A percentile compares a stretch with the other conserved stretches of the same genome.
phyloP scores from a whole-genome alignment of 2,113 vertebrate species.

The Arizona elegans region DNA sequence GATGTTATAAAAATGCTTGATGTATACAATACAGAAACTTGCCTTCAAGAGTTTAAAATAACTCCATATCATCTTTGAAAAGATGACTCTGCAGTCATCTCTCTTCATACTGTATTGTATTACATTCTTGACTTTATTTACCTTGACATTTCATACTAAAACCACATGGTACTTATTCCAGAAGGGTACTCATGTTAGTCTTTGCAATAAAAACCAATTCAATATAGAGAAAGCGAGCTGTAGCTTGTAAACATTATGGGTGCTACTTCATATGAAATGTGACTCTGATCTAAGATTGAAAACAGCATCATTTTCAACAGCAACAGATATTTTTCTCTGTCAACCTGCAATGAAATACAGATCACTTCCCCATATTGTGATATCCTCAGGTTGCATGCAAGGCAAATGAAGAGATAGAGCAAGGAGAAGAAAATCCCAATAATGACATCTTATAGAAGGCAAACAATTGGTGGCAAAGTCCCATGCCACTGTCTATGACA shows the following conservation, averaged over 20 bases:
- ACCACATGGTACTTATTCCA: background rate
- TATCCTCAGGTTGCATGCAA: background rate
- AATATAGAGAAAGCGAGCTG: background rate
- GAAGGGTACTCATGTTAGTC: background rate
- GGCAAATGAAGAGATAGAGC: background rate
- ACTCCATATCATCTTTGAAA: constrained; percentile 10
- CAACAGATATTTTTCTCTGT: background rate
- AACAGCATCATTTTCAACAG: background rate
- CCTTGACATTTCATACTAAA: background rate
- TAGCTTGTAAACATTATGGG: background rate
- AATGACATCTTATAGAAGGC: background rate
- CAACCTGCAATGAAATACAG: background rate
- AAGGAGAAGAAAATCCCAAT: background rate
- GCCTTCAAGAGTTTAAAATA: background rate
- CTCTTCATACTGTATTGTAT: background rate
- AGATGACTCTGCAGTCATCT: background rate
- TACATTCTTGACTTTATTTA: background rate
- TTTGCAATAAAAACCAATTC: background rate
- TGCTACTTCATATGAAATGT: background rate
- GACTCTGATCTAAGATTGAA: background rate
- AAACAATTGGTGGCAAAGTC: background rate
- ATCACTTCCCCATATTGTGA: background rate
- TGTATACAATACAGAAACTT: background rate
- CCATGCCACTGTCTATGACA: background rate
- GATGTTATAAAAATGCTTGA: background rate